Percentiles rank a stretch among this genome's conserved stretches.
Conservation (phyloP, 2,888 invertebrate genomes). For the Herminia tarsipennalis region DNA sequence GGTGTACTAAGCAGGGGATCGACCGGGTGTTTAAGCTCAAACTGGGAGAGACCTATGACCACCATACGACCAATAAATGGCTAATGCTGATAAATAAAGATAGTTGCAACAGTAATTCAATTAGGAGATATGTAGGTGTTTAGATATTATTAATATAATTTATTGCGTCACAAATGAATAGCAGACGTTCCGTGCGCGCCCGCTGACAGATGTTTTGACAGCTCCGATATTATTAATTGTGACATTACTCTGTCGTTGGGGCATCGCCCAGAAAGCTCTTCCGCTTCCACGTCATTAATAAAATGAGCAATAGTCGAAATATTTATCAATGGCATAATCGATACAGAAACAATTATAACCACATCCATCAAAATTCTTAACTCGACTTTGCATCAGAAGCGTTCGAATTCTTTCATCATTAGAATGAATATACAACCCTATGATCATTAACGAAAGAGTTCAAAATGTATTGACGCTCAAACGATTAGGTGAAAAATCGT, state of each 20-base stretch:
- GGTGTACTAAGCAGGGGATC: too few relatives aligned
- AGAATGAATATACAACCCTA: conserved; percentile 51
- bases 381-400: conserved; percentile 61
- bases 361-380: conserved; percentile 84
- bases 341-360: conserved; percentile 86
- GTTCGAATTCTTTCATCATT: conserved; percentile 50
- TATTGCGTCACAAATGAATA: conserved; percentile 70
- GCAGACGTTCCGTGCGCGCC: conserved; percentile 49
- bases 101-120: too few relatives aligned
- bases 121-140: conserved; percentile 11
- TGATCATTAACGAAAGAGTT: conserved; percentile 45
- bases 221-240: conserved; percentile 82
- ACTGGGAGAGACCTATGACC: too few relatives aligned
- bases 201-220: conserved; percentile 83
- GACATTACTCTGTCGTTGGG: conserved; percentile 79
- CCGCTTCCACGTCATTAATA: conserved; percentile 84
- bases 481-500: conserved; percentile 9
- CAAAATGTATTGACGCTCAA: conserved; percentile 44
- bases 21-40: too few relatives aligned
- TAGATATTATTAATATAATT: conserved; percentile 53
- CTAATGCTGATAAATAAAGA: too few relatives aligned
- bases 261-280: conserved; percentile 75
- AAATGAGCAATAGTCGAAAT: conserved; percentile 85
- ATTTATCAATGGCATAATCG: conserved; percentile 86
- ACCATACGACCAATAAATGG: too few relatives aligned